These are phyloP conservation scores for Pristionchus fissidentatus DNA, from an alignment of 2,888 invertebrate genomes.

Conservation along the genomic window DNA sequence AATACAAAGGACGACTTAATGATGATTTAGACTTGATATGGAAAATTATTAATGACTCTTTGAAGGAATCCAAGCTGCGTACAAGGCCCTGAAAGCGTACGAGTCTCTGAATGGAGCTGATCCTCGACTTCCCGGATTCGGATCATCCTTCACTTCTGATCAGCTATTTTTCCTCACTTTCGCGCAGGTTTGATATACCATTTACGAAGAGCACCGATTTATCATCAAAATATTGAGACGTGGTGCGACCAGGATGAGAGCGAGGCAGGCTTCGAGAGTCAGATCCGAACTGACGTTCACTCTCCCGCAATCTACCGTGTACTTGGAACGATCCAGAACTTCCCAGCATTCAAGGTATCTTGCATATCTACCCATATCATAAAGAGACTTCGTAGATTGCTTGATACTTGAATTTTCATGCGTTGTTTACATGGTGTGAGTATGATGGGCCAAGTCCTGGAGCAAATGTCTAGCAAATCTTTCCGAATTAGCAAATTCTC, in stretches of 20 bases:
- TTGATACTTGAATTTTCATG: neutral
- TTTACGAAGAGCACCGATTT: neutral
- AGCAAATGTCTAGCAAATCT: too few relatives aligned
- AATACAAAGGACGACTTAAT: too few relatives aligned
- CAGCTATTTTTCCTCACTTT: slow-evolving; percentile 68
- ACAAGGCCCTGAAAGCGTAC: slow-evolving; percentile 68
- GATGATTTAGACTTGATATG: too few relatives aligned
- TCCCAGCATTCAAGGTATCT: slow-evolving; percentile 68
- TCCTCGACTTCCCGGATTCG: slow-evolving; percentile 66
- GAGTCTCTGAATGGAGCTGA: slow-evolving; percentile 67
- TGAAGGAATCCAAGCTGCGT: slow-evolving; percentile 75
- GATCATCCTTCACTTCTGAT: slow-evolving; percentile 60
- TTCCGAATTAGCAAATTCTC: too few relatives aligned
- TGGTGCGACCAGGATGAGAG: slow-evolving; percentile 61
- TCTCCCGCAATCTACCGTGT: slow-evolving; percentile 69
- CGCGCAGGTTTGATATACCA: slow-evolving; percentile 53
- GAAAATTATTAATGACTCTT: too few relatives aligned
- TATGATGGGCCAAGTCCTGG: neutral
- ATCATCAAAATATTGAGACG: slow-evolving; percentile 50
- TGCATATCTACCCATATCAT: neutral
- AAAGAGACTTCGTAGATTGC: neutral
- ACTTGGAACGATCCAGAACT: slow-evolving; percentile 68
- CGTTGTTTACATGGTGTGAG: neutral
- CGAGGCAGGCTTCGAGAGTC: neutral
- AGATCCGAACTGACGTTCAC: slow-evolving; percentile 68